Conservation (phyloP, 2,888 invertebrate species). For the Amblyteles armatorius region DNA sequence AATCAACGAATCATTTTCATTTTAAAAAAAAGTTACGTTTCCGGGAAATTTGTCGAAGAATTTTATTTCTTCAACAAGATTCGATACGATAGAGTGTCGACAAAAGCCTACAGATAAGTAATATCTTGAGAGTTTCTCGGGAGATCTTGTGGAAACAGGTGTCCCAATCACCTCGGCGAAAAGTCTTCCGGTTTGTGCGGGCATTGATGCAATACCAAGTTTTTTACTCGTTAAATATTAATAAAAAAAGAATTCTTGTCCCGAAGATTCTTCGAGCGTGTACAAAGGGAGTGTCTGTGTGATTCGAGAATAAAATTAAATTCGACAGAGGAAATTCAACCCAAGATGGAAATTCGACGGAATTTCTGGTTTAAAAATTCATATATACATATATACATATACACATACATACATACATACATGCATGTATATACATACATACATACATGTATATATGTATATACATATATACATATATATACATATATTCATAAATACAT, state of each 20-base stretch:
- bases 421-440: too few relatives aligned
- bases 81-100: not conserved
- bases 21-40: too few relatives aligned
- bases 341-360: not conserved
- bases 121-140: not conserved
- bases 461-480: too few relatives aligned
- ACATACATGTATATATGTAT: too few relatives aligned
- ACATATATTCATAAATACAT: too few relatives aligned
- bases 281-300: not conserved
- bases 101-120: not conserved
- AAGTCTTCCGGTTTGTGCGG: slow-evolving; percentile 4
- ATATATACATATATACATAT: too few relatives aligned
- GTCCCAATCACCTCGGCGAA: slow-evolving; percentile 4
- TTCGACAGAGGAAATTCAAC: not conserved
- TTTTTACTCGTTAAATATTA: not conserved
- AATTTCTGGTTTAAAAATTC: not conserved
- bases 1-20: too few relatives aligned
- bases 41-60: too few relatives aligned
- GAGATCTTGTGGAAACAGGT: slow-evolving; percentile 32
- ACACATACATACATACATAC: too few relatives aligned
- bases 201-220: slow-evolving; percentile 22
- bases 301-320: not conserved
- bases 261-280: not conserved
- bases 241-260: not conserved
- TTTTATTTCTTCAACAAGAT: too few relatives aligned